Evolutionary conservation across 2,888 invertebrate species (phyloP).

Genomic region (Parnassius smintheus): DNA sequence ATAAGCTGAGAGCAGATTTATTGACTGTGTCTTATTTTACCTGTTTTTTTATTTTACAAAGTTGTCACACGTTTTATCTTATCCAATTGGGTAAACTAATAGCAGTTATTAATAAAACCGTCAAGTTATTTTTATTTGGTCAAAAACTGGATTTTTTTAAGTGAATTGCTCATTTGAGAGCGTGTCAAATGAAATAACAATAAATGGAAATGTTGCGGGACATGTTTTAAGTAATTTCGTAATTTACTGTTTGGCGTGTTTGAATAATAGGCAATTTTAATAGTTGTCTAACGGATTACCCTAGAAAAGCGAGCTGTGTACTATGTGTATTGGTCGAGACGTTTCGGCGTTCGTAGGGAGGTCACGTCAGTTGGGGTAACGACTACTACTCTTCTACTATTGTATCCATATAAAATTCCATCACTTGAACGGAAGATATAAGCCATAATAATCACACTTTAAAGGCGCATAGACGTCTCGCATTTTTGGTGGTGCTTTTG

Average conservation of each 20-base stretch:
- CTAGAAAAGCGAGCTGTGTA: slow-evolving; percentile 20
- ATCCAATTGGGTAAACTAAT: slow-evolving; percentile 25
- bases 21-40: slow-evolving; percentile 25
- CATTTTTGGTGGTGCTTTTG: no score
- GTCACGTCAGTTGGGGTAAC: slow-evolving; percentile 23
- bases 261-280: no score
- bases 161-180: slow-evolving; percentile 16
- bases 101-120: slow-evolving; percentile 24
- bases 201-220: neutral
- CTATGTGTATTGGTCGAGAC: slow-evolving; percentile 23
- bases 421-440: no score
- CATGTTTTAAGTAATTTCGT: slow-evolving; percentile 19
- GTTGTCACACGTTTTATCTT: slow-evolving; percentile 28
- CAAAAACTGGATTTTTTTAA: slow-evolving; percentile 25
- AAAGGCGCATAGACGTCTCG: no score
- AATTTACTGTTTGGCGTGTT: slow-evolving; percentile 17
- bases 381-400: slow-evolving; percentile 18
- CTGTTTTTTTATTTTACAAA: slow-evolving; percentile 28
- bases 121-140: slow-evolving; percentile 23
- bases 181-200: slow-evolving; percentile 15
- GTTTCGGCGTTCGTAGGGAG: slow-evolving; percentile 15
- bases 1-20: slow-evolving; percentile 27
- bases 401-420: neutral
- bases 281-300: slow-evolving; percentile 18
- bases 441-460: no score